phyloP scores from a whole-genome alignment of 2,797 vertebrate species.

The Clarias laeviceps region DNA sequence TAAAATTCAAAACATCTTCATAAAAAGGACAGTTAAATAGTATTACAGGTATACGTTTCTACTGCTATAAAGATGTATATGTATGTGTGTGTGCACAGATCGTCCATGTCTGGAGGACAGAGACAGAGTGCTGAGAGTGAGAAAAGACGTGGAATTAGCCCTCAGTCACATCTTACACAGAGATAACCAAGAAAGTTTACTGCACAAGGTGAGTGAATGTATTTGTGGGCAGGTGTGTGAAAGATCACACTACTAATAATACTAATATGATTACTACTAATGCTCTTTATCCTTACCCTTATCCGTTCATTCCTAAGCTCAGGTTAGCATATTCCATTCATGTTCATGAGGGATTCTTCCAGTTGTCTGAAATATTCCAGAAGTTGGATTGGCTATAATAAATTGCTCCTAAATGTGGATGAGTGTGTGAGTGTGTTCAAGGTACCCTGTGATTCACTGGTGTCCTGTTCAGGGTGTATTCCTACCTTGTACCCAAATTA shows the following conservation, averaged over 20 bases:
- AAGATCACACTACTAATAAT: not conserved
- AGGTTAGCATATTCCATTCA: not conserved
- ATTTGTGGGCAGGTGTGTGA: not conserved
- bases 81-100: constrained; percentile 68
- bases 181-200: constrained; percentile 82
- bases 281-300: not conserved
- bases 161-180: constrained; percentile 82
- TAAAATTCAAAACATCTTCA: not conserved
- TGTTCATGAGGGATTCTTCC: not conserved
- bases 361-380: not conserved
- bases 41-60: not conserved
- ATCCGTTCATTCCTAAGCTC: not conserved
- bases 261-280: not conserved
- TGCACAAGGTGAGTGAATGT: constrained; percentile 78
- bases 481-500: not conserved
- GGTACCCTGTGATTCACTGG: not conserved
- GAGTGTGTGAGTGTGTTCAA: not conserved
- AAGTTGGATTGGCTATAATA: not conserved
- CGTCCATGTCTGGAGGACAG: constrained; percentile 88
- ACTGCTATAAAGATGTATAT: constrained; percentile 3
- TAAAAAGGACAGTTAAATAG: not conserved
- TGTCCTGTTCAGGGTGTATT: not conserved
- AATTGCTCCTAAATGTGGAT: not conserved
- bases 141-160: constrained; percentile 80
- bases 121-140: constrained; percentile 80